These are phyloP conservation scores for Chironomus striatipennis DNA, from an alignment of 1,140 invertebrate genomes.

Conservation along the genomic window DNA sequence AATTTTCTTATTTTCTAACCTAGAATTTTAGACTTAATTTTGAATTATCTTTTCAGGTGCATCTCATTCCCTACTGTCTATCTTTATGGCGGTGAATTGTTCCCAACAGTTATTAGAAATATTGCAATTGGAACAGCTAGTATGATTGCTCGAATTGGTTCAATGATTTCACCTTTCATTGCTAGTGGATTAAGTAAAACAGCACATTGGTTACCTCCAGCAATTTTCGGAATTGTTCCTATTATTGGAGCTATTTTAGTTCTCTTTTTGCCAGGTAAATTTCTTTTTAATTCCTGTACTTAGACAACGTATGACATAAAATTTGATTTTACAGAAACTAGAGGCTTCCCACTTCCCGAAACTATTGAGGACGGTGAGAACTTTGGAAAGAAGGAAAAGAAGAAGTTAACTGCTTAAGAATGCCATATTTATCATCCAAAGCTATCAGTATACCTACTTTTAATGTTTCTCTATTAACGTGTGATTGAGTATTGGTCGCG, in stretches of 20 bases:
- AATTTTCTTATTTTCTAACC: slow-evolving; percentile 27
- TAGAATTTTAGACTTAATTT: not conserved
- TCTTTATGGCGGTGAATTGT: slow-evolving; percentile 49
- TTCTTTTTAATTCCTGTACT: not conserved
- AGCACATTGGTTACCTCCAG: slow-evolving; percentile 50
- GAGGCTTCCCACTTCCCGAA: slow-evolving; percentile 60
- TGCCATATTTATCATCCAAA: too few relatives aligned
- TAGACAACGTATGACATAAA: not conserved
- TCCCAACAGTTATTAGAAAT: slow-evolving; percentile 50
- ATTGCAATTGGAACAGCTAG: slow-evolving; percentile 48
- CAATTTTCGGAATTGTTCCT: slow-evolving; percentile 57
- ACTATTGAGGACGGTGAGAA: slow-evolving; percentile 68
- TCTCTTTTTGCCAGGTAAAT: slow-evolving; percentile 50
- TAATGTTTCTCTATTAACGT: too few relatives aligned
- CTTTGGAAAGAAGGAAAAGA: slow-evolving; percentile 51
- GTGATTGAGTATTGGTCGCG: too few relatives aligned
- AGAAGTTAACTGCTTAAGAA: slow-evolving; percentile 7
- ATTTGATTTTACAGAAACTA: not conserved
- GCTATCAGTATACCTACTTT: too few relatives aligned
- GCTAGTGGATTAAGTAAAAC: slow-evolving; percentile 37
- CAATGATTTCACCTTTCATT: slow-evolving; percentile 47
- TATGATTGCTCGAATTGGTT: slow-evolving; percentile 47
- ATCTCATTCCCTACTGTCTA: slow-evolving; percentile 47
- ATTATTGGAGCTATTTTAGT: slow-evolving; percentile 52
- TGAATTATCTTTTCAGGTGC: not conserved